Conservation (phyloP, 2,113 vertebrate species). For the Calyptommatus sinebrachiatus region DNA sequence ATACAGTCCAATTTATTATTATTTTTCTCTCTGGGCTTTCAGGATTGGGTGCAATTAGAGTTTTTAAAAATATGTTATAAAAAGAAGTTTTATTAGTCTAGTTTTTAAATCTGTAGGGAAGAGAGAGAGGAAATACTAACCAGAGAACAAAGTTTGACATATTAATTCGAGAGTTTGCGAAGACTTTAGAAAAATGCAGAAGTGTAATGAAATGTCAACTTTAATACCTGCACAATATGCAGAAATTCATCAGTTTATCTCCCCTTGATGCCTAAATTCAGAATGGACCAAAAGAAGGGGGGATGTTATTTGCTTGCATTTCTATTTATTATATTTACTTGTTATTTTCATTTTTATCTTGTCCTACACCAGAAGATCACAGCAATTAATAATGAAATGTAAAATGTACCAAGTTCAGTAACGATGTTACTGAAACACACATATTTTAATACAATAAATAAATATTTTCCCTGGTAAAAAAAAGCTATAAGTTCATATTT, state of each 20-base stretch:
- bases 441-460: too few species aligned
- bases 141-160: slow-evolving; percentile 10
- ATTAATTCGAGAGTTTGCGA: slow-evolving; percentile 8
- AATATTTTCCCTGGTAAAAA: too few species aligned
- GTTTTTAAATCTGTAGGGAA: background rate
- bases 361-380: too few species aligned
- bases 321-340: slow-evolving; percentile 27
- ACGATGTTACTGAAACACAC: too few species aligned
- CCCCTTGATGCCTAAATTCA: background rate
- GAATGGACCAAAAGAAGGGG: background rate
- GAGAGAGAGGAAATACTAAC: background rate
- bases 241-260: background rate
- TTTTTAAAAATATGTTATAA: slow-evolving; percentile 34
- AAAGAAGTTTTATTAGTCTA: slow-evolving; percentile 11
- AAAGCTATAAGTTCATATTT: too few species aligned
- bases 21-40: slow-evolving; percentile 34
- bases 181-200: background rate
- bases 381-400: too few species aligned
- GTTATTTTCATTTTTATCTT: background rate
- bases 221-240: background rate
- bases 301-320: slow-evolving; percentile 1
- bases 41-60: slow-evolving; percentile 40
- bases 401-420: too few species aligned
- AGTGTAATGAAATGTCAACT: background rate
- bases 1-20: slow-evolving; percentile 24